A percentile compares a stretch with the other conserved stretches of the same genome.
phyloP scores from a whole-genome alignment of 2,113 vertebrate species.

The Pseudonaja textilis region DNA sequence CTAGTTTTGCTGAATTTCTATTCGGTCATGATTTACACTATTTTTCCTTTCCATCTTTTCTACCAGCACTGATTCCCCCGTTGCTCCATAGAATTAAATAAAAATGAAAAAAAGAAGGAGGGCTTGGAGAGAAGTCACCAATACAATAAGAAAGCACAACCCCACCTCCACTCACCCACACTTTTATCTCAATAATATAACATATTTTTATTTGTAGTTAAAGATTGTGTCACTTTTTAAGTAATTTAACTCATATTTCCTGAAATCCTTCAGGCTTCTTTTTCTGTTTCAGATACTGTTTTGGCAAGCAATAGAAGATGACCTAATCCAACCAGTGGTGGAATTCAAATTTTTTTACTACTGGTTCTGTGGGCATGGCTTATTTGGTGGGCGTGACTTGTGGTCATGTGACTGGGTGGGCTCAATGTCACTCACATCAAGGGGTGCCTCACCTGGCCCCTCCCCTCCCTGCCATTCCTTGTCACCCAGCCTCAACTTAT shows the following conservation, averaged over 20 bases:
- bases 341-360: too few relatives aligned
- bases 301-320: background rate
- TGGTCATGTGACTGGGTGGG: too few relatives aligned
- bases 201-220: background rate
- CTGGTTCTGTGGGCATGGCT: too few relatives aligned
- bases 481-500: too few relatives aligned
- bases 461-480: too few relatives aligned
- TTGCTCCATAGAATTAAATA: background rate
- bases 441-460: too few relatives aligned
- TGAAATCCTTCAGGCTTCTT: background rate
- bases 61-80: background rate
- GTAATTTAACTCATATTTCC: background rate
- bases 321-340: background rate
- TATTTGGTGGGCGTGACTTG: too few relatives aligned
- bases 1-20: background rate
- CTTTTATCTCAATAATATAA: background rate
- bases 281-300: background rate
- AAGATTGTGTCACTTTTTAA: background rate
- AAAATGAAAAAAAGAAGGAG: background rate
- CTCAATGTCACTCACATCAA: too few relatives aligned
- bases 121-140: background rate
- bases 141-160: background rate
- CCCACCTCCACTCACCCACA: background rate
- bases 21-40: background rate
- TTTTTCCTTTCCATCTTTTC: background rate